Base-by-base conservation (phyloP, 2,888 invertebrate species). In the Coelinius sp. region DNA sequence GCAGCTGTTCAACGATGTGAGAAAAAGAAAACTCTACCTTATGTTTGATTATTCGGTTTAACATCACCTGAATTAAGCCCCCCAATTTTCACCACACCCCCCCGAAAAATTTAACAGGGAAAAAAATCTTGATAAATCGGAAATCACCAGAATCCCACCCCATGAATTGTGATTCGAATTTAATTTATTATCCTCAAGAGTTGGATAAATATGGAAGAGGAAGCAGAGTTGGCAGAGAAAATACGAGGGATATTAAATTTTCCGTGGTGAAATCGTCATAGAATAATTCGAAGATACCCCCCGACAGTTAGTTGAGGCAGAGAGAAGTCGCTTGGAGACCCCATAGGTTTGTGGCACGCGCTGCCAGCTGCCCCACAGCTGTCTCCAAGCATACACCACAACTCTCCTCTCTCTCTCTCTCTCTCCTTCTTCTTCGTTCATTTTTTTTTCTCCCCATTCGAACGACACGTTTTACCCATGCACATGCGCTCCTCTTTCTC, bases 361-460 rank as follows among this genome's bases (percentile, higher is more conserved):
- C 86, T 85, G 84, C 86, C 87, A 87, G 87, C 87, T 87, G 87
- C 84, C 86, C 83, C 84, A 87, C 87, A 87, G 87, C 87, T 87
- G 87, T 86, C 86, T 80, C 71, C 67, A 64, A 17, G 31, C 41
- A 71, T 49, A 44, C 66, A 64, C 63, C 52, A 68, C 24, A n/a
- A 56, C 59, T 82, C 75, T 77, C 75, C 75, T 79, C 76, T 73
- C 31, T 65, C 44, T 64, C 52, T 75, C 38, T 56, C 38, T 20
- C 52, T 53, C 65, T 12, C 22, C 25, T 35, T 27, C 38, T 44
- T 17, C 53, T 31, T 62, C 62, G n/a, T n/a, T n/a, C n/a, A n/a
- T n/a, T 14, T 65, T 66, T 27, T 62, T 27, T 6, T 25, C 41
- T 46, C 38, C 24, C 24, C 66, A 46, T 35, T 63, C 22, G 7